Evolutionary conservation across 2,888 invertebrate genomes (phyloP).

Genomic region (Agrochola litura): DNA sequence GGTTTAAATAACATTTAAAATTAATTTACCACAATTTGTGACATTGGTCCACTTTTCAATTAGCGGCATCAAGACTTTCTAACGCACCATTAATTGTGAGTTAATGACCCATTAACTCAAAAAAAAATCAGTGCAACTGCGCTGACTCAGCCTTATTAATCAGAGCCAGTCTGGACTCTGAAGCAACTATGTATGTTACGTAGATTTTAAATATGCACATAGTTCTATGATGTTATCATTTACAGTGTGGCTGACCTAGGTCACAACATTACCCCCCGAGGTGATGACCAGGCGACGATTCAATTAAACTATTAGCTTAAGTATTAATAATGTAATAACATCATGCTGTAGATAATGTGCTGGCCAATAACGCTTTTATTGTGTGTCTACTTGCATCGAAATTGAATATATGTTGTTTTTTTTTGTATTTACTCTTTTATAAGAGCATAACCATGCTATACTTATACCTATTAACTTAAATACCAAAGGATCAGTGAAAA

Average conservation of each 20-base stretch:
- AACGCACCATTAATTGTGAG: too few relatives aligned
- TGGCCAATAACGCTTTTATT: background rate
- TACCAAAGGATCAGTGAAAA: too few relatives aligned
- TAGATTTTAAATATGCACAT: constrained; percentile 46
- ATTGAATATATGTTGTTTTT: too few relatives aligned
- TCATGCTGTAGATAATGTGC: background rate
- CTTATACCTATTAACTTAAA: too few relatives aligned
- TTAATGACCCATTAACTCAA: background rate
- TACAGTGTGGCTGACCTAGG: constrained; percentile 55
- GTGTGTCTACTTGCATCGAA: background rate
- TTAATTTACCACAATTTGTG: background rate
- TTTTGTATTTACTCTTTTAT: too few relatives aligned
- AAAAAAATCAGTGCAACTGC: background rate
- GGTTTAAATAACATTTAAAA: background rate
- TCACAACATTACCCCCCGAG: constrained; percentile 38
- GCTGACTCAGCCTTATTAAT: background rate
- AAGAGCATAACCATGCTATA: too few relatives aligned
- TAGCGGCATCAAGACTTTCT: background rate
- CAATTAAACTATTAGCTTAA: constrained; percentile 32
- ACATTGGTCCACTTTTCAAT: background rate
- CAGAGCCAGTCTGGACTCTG: constrained; percentile 4
- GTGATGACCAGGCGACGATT: constrained; percentile 21
- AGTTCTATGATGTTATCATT: constrained; percentile 43
- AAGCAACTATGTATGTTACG: constrained; percentile 40
- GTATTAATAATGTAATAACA: constrained; percentile 9